Conservation (phyloP, 2,113 vertebrate genomes). For the Illadopsis cleaveri region DNA sequence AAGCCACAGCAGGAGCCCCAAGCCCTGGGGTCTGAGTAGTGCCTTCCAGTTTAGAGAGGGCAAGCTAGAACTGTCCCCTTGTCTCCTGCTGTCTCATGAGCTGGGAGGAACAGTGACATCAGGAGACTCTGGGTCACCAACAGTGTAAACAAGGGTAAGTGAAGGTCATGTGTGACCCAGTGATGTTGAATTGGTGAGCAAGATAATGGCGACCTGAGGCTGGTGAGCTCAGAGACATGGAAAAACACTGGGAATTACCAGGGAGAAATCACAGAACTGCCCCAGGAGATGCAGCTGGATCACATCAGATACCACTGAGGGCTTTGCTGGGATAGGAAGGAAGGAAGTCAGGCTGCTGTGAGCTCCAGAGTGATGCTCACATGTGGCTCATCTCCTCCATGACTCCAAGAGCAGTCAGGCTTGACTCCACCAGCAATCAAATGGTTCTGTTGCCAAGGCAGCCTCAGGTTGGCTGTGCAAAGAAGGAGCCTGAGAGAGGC, state of each 20-base stretch:
- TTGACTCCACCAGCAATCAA: neutral
- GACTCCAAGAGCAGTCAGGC: neutral
- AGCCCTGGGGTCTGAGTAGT: neutral
- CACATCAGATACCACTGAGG: neutral
- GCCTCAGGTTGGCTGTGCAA: too few species aligned
- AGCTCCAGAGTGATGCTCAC: neutral
- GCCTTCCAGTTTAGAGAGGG: neutral
- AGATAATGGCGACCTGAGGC: neutral
- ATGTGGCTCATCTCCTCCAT: neutral
- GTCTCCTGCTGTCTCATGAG: neutral
- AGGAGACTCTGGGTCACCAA: neutral
- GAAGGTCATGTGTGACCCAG: neutral
- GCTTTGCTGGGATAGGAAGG: neutral
- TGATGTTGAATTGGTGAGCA: neutral
- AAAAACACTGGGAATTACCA: neutral
- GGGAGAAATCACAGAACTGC: neutral
- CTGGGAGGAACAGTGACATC: fast-evolving
- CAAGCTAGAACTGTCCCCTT: neutral
- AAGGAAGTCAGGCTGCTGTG: neutral
- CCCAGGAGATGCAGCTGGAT: neutral
- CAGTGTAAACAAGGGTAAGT: neutral
- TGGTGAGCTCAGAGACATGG: neutral
- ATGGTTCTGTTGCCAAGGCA: neutral
- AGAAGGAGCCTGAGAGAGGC: neutral
- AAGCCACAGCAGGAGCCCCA: neutral